A percentile compares a stretch with the other conserved stretches of the same genome.
Evolutionary conservation across 2,797 vertebrate genomes (phyloP).

Genomic region (Poliocrania exsul): DNA sequence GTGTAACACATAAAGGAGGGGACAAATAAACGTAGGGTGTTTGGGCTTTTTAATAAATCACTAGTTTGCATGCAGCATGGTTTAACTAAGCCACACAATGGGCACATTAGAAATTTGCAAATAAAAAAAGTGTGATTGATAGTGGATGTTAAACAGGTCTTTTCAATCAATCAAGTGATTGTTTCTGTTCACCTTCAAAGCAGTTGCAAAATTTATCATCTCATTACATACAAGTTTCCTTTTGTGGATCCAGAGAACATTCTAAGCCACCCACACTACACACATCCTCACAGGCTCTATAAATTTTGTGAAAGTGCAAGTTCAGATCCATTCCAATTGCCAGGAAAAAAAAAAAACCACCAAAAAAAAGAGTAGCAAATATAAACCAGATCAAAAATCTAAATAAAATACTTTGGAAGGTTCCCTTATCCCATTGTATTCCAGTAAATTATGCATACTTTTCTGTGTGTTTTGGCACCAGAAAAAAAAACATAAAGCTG

Average conservation of each 20-base stretch:
- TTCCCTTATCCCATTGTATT: neutral
- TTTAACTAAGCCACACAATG: neutral
- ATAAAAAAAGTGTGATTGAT: neutral
- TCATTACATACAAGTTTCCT: neutral
- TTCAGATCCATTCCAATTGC: neutral
- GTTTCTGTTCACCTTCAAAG: neutral
- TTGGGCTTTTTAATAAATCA: neutral
- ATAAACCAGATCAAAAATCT: slow-evolving; percentile 26
- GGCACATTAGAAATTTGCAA: neutral
- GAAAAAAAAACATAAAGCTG: neutral
- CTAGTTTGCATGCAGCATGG: neutral
- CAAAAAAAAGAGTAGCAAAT: slow-evolving; percentile 23
- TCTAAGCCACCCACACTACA: neutral
- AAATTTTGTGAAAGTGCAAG: neutral
- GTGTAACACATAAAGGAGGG: neutral
- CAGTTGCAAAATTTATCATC: neutral
- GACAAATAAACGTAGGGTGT: rapidly evolving
- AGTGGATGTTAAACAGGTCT: neutral
- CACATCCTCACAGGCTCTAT: neutral
- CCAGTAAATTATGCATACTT: slow-evolving; percentile 9
- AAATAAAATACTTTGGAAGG: slow-evolving; percentile 19
- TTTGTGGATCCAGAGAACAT: neutral
- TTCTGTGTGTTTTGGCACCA: slow-evolving; percentile 28
- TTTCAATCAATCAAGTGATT: neutral
- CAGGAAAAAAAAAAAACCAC: neutral